These are phyloP conservation scores for Andricus quercusramuli DNA, from an alignment of 2,888 invertebrate genomes.

Conservation along the genomic window DNA sequence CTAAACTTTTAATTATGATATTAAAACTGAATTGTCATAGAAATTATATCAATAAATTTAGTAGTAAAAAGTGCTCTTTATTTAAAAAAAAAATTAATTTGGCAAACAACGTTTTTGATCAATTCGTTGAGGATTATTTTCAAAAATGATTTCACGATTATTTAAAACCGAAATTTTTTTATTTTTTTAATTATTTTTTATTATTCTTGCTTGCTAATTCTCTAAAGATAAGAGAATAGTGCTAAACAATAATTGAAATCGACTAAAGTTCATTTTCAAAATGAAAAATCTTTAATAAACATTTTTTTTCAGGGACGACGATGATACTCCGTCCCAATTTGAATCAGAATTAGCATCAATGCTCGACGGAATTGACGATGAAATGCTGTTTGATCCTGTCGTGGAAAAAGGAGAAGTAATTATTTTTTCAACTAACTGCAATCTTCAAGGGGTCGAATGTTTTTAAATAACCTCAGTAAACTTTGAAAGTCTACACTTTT, in stretches of 20 bases:
- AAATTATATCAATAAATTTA: too few relatives aligned
- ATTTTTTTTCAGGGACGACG: conserved; percentile 76
- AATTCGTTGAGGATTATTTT: too few relatives aligned
- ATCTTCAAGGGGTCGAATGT: not conserved
- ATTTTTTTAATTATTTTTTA: too few relatives aligned
- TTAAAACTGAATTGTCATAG: too few relatives aligned
- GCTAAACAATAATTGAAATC: not conserved
- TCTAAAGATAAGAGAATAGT: not conserved
- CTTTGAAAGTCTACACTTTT: not conserved
- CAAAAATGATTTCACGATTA: too few relatives aligned
- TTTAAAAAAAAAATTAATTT: too few relatives aligned
- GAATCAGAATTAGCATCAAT: conserved; percentile 86
- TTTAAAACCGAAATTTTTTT: too few relatives aligned
- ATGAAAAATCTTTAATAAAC: conserved; percentile 4
- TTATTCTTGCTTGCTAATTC: too few relatives aligned
- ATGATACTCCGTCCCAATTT: conserved; percentile 83
- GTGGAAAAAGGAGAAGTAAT: conserved; percentile 79
- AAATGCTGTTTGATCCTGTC: conserved; percentile 78
- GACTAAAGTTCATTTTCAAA: not conserved
- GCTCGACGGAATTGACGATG: conserved; percentile 81
- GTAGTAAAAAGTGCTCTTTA: too few relatives aligned
- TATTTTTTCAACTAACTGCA: not conserved
- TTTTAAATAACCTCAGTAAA: not conserved
- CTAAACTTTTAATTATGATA: too few relatives aligned
- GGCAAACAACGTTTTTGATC: too few relatives aligned